Base-by-base conservation (phyloP, 2,113 vertebrate genomes). In the Eubucco bourcierii region DNA sequence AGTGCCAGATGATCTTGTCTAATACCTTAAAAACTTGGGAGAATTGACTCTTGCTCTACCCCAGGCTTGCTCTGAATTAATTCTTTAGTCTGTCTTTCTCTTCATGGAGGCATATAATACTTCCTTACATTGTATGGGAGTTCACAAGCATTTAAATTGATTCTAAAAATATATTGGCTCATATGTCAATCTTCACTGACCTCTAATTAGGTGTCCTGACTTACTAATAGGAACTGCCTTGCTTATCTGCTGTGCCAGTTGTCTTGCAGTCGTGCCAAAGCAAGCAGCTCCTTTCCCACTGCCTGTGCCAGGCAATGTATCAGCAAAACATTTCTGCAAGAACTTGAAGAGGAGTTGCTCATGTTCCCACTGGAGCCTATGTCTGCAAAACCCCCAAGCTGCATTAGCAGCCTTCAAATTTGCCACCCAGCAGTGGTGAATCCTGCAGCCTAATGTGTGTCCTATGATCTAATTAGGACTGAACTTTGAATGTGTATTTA, bases 121-220 rank as follows among this genome's bases (percentile, higher is more conserved):
- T 88, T 58, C 34, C 23, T 31, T 89, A 25, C 5, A 16, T 64
- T 73, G 89, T 70, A 47, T 33, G 23, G 3, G 7, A 17, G 23
- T 82, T 94, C 24, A 34, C 23, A 87, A 64, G 23, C 59, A 64
- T 87, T 84, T 90, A 59, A 94, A 79, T 66, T 46, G 12, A 71
- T 85, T 82, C 33, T 44, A 64, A 90, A 90, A 84, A 28, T 37
- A 18, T 65, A 60, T 84, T 73, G 72, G 17, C 60, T 90, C 52
- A 29, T 52, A 56, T 67, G 89, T 89, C 60, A 88, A 68, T 82
- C 82, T 74, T 10, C 16, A 24, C 39, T 89, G 93, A 78, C 47
- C 64, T 87, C 37, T 85, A 77, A 33, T 87, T 91, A 92, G 33
- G 55, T 37, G 27, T 66, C 28, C 18, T 56, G 73, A 80, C 53